Percentiles rank a stretch among this genome's conserved stretches.
phyloP scores from a whole-genome alignment of 2,797 vertebrate species.

The Melanogrammus aeglefinus region DNA sequence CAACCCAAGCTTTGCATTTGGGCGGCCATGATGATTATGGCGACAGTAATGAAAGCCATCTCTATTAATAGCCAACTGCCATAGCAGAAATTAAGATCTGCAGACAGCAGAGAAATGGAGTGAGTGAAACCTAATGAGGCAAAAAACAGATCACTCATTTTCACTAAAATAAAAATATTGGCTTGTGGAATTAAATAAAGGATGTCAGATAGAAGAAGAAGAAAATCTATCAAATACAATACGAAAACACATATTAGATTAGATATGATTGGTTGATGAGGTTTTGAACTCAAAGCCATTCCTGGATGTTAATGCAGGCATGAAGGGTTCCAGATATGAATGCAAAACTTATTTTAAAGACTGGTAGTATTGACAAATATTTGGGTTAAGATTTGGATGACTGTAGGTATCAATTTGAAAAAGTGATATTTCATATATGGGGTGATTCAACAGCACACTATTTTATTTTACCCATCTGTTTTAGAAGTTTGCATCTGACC shows the following conservation, averaged over 20 bases:
- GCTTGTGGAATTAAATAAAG: background rate
- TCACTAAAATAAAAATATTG: background rate
- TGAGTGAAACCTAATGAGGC: background rate
- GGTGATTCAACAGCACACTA: background rate
- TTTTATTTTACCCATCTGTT: background rate
- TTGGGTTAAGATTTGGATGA: background rate
- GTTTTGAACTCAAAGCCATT: background rate
- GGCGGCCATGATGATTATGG: background rate
- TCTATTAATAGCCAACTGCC: background rate
- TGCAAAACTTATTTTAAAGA: background rate
- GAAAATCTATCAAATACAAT: background rate
- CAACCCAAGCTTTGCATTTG: background rate
- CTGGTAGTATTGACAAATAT: background rate
- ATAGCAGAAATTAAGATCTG: background rate
- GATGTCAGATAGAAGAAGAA: background rate
- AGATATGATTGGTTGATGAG: constrained; percentile 1
- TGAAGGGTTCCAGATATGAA: background rate
- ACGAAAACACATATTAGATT: background rate
- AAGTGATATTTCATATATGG: background rate
- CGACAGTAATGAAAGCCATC: background rate
- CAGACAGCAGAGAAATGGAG: background rate
- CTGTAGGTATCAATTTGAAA: background rate
- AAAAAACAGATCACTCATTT: background rate
- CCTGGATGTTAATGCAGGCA: background rate
- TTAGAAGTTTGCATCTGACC: background rate